These are phyloP conservation scores for Kryphioiulus occultus DNA, from an alignment of 2,888 invertebrate species.

Conservation along the genomic window DNA sequence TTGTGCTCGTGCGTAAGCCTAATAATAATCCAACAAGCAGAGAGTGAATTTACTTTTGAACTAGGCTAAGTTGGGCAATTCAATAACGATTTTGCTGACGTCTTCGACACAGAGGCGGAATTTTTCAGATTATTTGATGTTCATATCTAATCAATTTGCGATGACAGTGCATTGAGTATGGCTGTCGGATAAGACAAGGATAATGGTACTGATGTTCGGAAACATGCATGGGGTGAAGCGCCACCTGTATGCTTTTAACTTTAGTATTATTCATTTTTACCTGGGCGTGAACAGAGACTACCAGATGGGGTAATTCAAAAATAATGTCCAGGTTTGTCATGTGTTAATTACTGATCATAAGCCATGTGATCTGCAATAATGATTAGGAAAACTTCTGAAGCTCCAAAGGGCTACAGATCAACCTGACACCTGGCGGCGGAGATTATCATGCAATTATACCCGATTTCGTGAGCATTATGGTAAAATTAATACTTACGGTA, in stretches of 20 bases:
- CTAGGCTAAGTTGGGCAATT: neutral
- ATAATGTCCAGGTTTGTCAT: too few relatives aligned
- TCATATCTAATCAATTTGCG: slow-evolving; percentile 16
- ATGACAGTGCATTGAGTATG: neutral
- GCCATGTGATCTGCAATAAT: too few relatives aligned
- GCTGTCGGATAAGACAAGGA: slow-evolving; percentile 1
- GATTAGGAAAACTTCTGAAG: too few relatives aligned
- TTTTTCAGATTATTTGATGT: slow-evolving; percentile 23
- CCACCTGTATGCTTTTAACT: neutral
- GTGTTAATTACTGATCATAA: too few relatives aligned
- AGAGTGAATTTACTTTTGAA: neutral
- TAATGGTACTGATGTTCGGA: neutral
- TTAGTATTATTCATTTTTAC: too few relatives aligned
- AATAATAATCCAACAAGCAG: neutral
- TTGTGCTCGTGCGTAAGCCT: neutral
- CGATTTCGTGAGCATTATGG: too few relatives aligned
- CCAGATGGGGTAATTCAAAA: too few relatives aligned
- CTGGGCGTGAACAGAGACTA: too few relatives aligned
- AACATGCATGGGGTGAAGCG: neutral
- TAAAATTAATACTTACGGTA: too few relatives aligned
- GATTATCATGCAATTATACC: too few relatives aligned
- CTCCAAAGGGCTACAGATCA: neutral
- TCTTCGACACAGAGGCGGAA: neutral
- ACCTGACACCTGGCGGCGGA: neutral
- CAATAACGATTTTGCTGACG: neutral